Evolutionary conservation across 2,113 vertebrate species (phyloP).

Genomic region (Gracilinanus agilis): DNA sequence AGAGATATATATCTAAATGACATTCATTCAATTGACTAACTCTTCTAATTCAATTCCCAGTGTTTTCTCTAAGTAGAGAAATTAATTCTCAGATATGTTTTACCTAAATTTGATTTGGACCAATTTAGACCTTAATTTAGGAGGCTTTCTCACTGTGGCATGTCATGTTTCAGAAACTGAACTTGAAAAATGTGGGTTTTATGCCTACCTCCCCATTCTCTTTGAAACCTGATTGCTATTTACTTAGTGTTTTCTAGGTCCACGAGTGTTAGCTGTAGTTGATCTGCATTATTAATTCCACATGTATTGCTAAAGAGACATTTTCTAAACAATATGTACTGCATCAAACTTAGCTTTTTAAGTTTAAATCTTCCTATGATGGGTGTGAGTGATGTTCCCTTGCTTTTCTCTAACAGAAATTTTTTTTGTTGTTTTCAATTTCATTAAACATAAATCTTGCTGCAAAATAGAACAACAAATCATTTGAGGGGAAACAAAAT

Average conservation of each 20-base stretch:
- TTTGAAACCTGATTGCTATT: slow-evolving; percentile 16
- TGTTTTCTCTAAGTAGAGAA: slow-evolving; percentile 16
- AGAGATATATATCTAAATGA: slow-evolving; percentile 53
- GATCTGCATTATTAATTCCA: slow-evolving; percentile 45
- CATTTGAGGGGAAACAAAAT: not conserved
- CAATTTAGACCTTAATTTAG: not conserved
- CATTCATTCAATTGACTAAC: slow-evolving; percentile 3
- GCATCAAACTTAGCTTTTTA: not conserved
- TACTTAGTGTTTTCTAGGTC: not conserved
- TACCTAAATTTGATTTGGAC: slow-evolving; percentile 24
- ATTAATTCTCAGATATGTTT: slow-evolving; percentile 19
- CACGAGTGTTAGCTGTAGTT: not conserved
- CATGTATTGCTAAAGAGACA: not conserved
- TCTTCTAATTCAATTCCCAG: slow-evolving; percentile 40
- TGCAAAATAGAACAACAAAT: not conserved
- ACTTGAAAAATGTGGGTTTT: not conserved
- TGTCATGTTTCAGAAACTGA: slow-evolving; percentile 3
- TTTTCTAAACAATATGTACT: not conserved
- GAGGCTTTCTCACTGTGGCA: not conserved
- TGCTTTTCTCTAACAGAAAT: not conserved
- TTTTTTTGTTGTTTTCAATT: no score
- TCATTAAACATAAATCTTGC: not conserved
- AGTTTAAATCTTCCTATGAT: not conserved
- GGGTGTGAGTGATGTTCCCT: not conserved
- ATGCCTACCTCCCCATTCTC: slow-evolving; percentile 34